Percentiles rank a stretch among this genome's conserved stretches.
phyloP scores from a whole-genome alignment of 2,113 vertebrate species.

The Turdus rufiventris region DNA sequence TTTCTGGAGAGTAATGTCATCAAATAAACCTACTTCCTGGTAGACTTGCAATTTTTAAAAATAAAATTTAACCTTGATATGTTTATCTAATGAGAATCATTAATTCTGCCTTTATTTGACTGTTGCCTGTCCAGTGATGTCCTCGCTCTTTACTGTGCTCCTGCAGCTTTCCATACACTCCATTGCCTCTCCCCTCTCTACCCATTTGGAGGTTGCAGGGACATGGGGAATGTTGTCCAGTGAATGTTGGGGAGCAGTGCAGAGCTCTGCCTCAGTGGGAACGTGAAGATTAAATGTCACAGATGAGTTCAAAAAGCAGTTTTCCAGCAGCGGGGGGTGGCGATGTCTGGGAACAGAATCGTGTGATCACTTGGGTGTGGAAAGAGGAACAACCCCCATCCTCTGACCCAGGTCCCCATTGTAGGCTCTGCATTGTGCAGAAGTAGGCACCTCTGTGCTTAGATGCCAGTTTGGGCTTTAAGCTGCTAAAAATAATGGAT shows the following conservation, averaged over 20 bases:
- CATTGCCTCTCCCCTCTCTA: not conserved
- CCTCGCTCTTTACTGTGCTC: not conserved
- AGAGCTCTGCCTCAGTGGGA: not conserved
- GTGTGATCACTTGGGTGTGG: not conserved
- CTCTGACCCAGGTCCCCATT: not conserved
- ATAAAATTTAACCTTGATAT: not conserved
- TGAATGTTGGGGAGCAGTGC: not conserved
- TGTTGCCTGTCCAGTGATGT: constrained; percentile 1
- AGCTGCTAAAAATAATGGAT: not conserved
- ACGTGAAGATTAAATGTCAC: not conserved
- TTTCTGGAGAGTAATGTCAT: not conserved
- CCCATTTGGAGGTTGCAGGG: not conserved
- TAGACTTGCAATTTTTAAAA: constrained; percentile 21
- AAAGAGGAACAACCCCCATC: not conserved
- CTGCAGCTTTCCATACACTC: not conserved
- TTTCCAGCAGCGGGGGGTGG: not conserved
- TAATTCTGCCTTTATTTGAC: constrained; percentile 37
- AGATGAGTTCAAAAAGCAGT: not conserved
- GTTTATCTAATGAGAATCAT: constrained; percentile 4
- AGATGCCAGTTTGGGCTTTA: not conserved
- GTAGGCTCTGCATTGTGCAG: not conserved
- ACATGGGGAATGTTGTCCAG: not conserved
- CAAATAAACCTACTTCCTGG: not conserved
- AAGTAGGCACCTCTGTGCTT: not conserved
- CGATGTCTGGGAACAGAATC: not conserved